Conservation (phyloP, 2,113 vertebrate species). For the Semicossyphus pulcher region DNA sequence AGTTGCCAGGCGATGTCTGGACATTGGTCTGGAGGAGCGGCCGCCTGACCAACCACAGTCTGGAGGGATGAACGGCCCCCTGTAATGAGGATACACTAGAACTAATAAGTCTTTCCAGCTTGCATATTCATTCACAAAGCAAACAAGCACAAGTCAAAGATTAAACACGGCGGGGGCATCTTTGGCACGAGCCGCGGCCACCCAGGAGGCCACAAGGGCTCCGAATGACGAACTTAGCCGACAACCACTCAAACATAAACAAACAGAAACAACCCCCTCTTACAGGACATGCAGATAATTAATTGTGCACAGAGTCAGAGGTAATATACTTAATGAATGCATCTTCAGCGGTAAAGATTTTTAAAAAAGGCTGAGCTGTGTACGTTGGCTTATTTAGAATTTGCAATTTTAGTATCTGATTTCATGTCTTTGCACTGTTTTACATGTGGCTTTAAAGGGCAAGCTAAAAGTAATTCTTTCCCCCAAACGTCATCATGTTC, state of each 20-base stretch:
- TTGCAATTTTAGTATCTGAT: conserved; percentile 63
- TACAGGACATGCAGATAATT: conserved; percentile 49
- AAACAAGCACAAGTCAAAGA: conserved; percentile 82
- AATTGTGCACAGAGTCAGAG: conserved; percentile 41
- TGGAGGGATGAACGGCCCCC: conserved; percentile 79
- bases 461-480: conserved; percentile 73
- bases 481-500: conserved; percentile 68
- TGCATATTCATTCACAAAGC: conserved; percentile 80
- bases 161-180: conserved; percentile 79
- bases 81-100: conserved; percentile 73
- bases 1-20: conserved; percentile 60
- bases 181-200: conserved; percentile 75
- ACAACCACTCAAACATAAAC: conserved; percentile 66
- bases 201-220: conserved; percentile 68
- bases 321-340: conserved; percentile 30
- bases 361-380: background rate
- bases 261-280: conserved; percentile 61
- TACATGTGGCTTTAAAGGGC: conserved; percentile 56
- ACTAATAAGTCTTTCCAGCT: conserved; percentile 77
- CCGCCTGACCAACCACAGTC: conserved; percentile 77
- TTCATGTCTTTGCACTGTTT: conserved; percentile 67
- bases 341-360: conserved; percentile 1
- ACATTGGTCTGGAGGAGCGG: conserved; percentile 56
- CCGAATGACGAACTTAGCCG: conserved; percentile 52
- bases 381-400: conserved; percentile 40